Base-by-base conservation (phyloP, 2,888 invertebrate species). In the Hermaeophaga mercurialis region DNA sequence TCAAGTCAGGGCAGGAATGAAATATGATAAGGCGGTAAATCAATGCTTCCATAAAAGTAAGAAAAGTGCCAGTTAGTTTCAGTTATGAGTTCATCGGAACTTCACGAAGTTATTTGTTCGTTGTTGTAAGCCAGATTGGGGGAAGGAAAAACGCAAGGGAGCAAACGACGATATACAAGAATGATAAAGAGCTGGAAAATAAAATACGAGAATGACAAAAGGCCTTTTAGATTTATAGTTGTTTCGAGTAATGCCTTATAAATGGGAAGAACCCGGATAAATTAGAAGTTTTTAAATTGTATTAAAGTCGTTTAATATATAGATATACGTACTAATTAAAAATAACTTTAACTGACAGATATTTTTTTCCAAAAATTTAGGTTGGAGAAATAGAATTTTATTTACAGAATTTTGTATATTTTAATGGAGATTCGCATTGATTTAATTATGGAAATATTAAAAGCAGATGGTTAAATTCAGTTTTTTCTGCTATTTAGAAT, bases 181-280 rank as follows among this genome's bases (percentile, higher is more conserved):
- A 76, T 73, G 76, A 76, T 75, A 74, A 76, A 76, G 73, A 69
- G 67, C 71, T 66, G 59, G 66, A 70, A 75, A 76, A 75, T 76
- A 76, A 75, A 76, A 76, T 75, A 68, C 65, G 73, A 72, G 72
- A 66, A 73, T 74, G 74, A 75, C 74, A 73, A 74, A 75, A 73
- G 64, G 69, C 64, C 54, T 67, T 68, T 71, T 65, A 70, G 71
- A 73, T 72, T 70, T 72, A 72, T 70, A 55, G 58, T 59, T 53
- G 47, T 58, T 62, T 46, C 59, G 56, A 58, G 60, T 60, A 60
- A 58, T 58, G 54, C 58, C 62, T 54, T 38, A 54, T 9, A 24
- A 39, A 17, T 33, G 36, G 19, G 19, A 31, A 26, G 45, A 38
- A 26, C 34, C 22, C 43, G 39, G 43, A 43, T 44, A 41, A 33